Evolutionary conservation across 1,140 invertebrate species (phyloP), one percentile per base, ranked within the genome.

Genomic region (Mercenaria mercenaria): DNA sequence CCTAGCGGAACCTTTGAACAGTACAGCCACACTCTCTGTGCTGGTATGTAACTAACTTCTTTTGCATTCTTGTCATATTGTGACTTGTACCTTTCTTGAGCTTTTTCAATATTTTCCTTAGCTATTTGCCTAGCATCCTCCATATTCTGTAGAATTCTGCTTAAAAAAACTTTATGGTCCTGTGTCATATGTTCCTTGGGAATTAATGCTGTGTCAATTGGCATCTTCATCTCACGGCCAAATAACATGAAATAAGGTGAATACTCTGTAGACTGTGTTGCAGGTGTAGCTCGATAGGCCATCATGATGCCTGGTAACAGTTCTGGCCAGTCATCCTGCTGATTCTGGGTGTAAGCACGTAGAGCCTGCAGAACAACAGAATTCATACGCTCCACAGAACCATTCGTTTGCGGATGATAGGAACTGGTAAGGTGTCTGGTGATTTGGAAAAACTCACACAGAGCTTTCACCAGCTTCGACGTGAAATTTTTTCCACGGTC

Each of bases 351-450:
- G 41, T 91, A 88, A 3, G 88, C 76, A 56, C 84, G 47, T 18
- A 91, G 32, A 32, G 64, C 79, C 72, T 89, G 81, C 32, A 32
- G 41, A 20, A 91, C 26, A 20, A 41, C 72, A n/a, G 39, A 41
- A 32, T 90, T 83, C 15, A 32, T 50, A 0, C 67, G 6, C 41
- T 76, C 69, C n/a, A 77, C 43, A 29, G 39, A 15, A 13, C 50
- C 32, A 79, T 91, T 90, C 3, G 77, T 81, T 56, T 88, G 80
- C 4, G 91, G 91, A 26, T 69, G 79, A 43, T 91, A 91, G 47
- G 80, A 85, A n/a, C 76, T 79, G 0, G 76, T 79, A 18, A 32
- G 11, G 2, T 34, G 23, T 23, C 47, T 61, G 15, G 69, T 72
- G 20, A 82, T 50, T n/a, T 91, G 77, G 11, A 72, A 72, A 13